Evolutionary conservation across 92 coral and sea anemone species (phyloP).

Genomic region (Epizoanthus rinbou): DNA sequence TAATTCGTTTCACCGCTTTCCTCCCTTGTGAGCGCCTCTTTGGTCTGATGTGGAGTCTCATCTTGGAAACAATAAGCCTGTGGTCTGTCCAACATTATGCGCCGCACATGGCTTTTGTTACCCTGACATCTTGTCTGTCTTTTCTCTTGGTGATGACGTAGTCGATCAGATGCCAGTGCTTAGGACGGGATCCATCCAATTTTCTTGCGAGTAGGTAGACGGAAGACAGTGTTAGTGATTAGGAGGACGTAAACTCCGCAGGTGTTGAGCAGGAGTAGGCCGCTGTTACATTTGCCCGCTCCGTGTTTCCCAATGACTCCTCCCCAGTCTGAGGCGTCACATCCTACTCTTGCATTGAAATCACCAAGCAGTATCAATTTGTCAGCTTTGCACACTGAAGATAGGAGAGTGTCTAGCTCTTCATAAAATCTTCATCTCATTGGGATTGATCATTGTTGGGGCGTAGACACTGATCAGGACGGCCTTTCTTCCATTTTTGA

Average conservation of each 20-base stretch:
- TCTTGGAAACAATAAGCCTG: slow-evolving; percentile 30
- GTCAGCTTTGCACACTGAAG: neutral
- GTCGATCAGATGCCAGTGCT: slow-evolving; percentile 56
- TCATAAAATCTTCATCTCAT: slow-evolving; percentile 2
- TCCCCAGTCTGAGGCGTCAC: slow-evolving; percentile 14
- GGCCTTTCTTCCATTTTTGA: neutral
- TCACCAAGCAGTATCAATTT: slow-evolving; percentile 33
- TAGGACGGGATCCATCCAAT: slow-evolving; percentile 62
- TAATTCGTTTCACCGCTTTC: slow-evolving; percentile 32
- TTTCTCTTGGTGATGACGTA: slow-evolving; percentile 34
- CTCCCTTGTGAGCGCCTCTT: slow-evolving; percentile 22
- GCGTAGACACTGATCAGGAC: neutral
- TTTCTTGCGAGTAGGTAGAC: slow-evolving; percentile 42
- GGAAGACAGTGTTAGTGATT: slow-evolving; percentile 57
- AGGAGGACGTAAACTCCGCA: slow-evolving; percentile 40
- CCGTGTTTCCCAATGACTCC: slow-evolving; percentile 46
- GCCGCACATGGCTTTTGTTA: slow-evolving; percentile 31
- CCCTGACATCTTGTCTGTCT: slow-evolving; percentile 43
- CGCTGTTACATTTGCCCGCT: slow-evolving; percentile 44
- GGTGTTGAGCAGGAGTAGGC: slow-evolving; percentile 36
- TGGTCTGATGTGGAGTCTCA: slow-evolving; percentile 33
- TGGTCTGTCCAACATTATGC: slow-evolving; percentile 48
- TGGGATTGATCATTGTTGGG: slow-evolving; percentile 33
- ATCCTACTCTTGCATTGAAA: slow-evolving; percentile 37
- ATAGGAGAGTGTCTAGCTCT: neutral